Conservation (phyloP, 2,113 vertebrate genomes). For the Hippolais icterina region DNA sequence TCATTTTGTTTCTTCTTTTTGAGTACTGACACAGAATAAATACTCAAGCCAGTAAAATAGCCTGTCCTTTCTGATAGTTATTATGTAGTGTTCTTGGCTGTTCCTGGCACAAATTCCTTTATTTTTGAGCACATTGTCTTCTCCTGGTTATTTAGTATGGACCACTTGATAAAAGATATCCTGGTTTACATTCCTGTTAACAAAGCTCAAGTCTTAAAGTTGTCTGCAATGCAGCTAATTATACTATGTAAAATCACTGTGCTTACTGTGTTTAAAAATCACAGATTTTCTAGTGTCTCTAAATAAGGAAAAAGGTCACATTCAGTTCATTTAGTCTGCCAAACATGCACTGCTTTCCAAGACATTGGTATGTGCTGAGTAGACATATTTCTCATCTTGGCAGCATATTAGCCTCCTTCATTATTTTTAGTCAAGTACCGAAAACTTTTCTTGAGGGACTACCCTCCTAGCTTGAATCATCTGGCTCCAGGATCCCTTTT, state of each 20-base stretch:
- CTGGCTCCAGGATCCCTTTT: neutral
- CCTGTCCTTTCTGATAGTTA: neutral
- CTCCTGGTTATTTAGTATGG: neutral
- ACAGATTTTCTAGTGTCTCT: neutral
- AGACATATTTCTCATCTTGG: neutral
- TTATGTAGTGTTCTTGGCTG: neutral
- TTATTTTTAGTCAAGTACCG: neutral
- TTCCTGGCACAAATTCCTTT: neutral
- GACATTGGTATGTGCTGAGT: neutral
- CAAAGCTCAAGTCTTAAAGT: neutral
- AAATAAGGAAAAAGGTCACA: neutral
- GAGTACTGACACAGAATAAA: neutral
- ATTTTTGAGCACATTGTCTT: neutral
- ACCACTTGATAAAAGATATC: neutral
- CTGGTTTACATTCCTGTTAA: neutral
- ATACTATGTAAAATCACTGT: neutral
- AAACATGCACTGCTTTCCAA: neutral
- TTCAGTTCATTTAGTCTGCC: neutral
- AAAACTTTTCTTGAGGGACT: neutral
- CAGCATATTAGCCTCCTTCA: neutral
- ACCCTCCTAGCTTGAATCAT: neutral
- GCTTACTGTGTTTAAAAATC: neutral
- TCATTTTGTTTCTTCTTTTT: neutral
- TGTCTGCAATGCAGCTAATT: neutral
- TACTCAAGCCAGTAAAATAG: neutral